Conservation (phyloP, 2,113 vertebrate genomes). For the Callipepla californica region DNA sequence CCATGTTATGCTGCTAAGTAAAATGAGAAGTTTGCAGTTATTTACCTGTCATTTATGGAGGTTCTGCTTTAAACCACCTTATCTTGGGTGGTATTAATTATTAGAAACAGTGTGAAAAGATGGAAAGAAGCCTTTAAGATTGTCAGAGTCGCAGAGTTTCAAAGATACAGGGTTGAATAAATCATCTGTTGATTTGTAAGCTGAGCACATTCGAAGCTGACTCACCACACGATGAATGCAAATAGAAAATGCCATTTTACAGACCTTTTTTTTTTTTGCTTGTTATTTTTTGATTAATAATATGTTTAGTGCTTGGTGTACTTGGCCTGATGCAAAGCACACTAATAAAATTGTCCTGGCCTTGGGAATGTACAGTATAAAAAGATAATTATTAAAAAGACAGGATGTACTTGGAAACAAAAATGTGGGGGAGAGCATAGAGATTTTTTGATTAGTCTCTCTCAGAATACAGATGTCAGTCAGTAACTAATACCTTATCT, state of each 20-base stretch:
- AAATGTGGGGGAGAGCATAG: neutral
- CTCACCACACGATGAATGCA: slow-evolving; percentile 46
- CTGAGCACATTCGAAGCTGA: slow-evolving; percentile 51
- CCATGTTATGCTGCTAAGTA: neutral
- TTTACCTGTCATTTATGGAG: slow-evolving; percentile 10
- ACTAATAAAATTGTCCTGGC: slow-evolving; percentile 27
- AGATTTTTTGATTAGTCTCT: slow-evolving; percentile 16
- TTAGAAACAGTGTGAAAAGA: neutral
- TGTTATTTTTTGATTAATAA: slow-evolving; percentile 63
- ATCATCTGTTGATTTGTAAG: slow-evolving; percentile 55
- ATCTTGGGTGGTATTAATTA: neutral
- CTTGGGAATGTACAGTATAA: slow-evolving; percentile 2
- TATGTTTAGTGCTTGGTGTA: slow-evolving; percentile 1
- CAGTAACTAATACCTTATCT: slow-evolving; percentile 4
- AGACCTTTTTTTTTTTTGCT: slow-evolving; percentile 48
- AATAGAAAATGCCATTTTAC: slow-evolving; percentile 50
- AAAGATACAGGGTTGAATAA: slow-evolving; percentile 22
- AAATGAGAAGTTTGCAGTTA: neutral
- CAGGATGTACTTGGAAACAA: slow-evolving; percentile 33
- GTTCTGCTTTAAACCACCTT: neutral
- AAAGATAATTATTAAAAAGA: slow-evolving; percentile 35
- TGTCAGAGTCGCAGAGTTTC: neutral
- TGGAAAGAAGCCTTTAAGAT: neutral
- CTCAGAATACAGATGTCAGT: slow-evolving; percentile 37
- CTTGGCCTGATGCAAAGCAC: slow-evolving; percentile 12